A percentile compares a stretch with the other conserved stretches of the same genome.
These are phyloP conservation scores for Synaphobranchus kaupii DNA, from an alignment of 2,797 vertebrate species.

Conservation along the genomic window DNA sequence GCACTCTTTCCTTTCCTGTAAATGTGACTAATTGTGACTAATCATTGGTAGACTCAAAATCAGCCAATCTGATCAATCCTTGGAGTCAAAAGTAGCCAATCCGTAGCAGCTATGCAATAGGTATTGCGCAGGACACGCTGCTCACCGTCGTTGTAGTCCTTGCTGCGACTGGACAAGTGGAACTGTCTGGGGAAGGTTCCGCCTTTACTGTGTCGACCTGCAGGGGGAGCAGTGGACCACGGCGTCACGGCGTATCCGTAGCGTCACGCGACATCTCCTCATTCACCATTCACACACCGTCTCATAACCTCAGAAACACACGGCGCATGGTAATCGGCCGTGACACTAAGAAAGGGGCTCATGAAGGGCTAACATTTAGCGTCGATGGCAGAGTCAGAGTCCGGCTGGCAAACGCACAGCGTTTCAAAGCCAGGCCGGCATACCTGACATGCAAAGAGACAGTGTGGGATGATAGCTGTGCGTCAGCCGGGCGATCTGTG, in stretches of 20 bases:
- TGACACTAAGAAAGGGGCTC: neutral
- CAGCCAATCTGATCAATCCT: neutral
- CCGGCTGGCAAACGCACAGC: neutral
- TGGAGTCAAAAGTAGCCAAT: neutral
- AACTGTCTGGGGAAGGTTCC: slow-evolving; percentile 90
- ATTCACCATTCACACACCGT: neutral
- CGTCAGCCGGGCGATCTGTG: slow-evolving; percentile 51
- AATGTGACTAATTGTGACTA: neutral
- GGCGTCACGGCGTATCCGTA: neutral
- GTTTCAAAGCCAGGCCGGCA: neutral
- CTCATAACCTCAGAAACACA: neutral
- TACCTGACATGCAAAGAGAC: neutral
- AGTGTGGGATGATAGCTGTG: slow-evolving; percentile 46
- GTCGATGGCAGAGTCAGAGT: neutral
- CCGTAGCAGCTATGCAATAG: neutral
- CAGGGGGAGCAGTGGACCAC: slow-evolving; percentile 54
- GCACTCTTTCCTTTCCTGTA: neutral
- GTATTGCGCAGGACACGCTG: neutral
- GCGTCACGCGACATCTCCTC: neutral
- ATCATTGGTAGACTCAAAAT: neutral
- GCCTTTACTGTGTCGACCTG: slow-evolving; percentile 85
- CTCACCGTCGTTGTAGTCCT: slow-evolving; percentile 90
- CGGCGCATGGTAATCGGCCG: neutral
- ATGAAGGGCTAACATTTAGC: neutral
- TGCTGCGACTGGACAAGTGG: slow-evolving; percentile 84